These are phyloP conservation scores for Gallinago jamesoni DNA, from an alignment of 2,113 vertebrate genomes.

Conservation along the genomic window DNA sequence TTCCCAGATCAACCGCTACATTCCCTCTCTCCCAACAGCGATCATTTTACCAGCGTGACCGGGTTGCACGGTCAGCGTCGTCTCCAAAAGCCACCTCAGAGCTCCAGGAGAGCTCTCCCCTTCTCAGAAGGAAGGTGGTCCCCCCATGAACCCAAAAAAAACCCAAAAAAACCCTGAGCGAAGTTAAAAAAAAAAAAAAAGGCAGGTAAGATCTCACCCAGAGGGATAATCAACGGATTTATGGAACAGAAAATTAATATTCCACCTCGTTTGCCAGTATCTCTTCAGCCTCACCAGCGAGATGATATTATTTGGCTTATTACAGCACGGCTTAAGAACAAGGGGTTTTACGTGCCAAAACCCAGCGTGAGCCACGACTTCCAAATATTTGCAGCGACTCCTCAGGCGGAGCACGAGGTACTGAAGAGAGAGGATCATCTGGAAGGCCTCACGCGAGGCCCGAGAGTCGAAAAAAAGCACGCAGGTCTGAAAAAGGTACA, in stretches of 20 bases:
- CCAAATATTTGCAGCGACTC: background rate
- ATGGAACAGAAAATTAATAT: background rate
- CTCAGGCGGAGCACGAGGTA: background rate
- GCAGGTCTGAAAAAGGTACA: background rate
- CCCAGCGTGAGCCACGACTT: background rate
- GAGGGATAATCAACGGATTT: rapidly evolving
- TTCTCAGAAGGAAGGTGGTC: background rate
- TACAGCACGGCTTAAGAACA: background rate
- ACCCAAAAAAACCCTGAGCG: background rate
- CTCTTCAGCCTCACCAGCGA: background rate
- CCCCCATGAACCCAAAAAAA: background rate
- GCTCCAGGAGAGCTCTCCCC: background rate
- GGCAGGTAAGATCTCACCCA: background rate
- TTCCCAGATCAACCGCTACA: background rate
- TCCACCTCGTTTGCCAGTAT: background rate
- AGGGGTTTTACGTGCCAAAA: background rate
- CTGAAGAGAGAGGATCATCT: background rate
- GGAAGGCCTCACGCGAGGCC: background rate
- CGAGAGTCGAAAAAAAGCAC: rapidly evolving
- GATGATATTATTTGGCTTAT: background rate
- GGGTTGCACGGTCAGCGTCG: background rate
- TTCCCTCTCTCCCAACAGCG: background rate
- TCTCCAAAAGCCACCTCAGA: background rate
- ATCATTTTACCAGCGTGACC: rapidly evolving
- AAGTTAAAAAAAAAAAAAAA: no score